Conservation (phyloP, 2,113 vertebrate species). For the Pogonocichla stellata region DNA sequence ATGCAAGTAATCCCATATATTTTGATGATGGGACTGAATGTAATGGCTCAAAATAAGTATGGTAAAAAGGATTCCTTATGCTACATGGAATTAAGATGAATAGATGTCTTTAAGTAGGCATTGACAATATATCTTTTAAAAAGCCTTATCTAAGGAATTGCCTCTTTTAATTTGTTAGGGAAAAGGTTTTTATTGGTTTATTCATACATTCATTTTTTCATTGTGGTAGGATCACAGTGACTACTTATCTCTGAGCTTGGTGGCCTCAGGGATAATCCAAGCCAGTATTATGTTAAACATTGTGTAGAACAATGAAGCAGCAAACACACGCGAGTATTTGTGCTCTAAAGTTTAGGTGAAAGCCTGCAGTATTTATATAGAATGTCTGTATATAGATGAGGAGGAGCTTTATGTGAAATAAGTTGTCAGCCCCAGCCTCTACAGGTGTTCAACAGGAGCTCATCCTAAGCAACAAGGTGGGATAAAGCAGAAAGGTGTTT, state of each 20-base stretch:
- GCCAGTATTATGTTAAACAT: neutral
- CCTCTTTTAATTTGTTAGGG: neutral
- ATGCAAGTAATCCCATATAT: neutral
- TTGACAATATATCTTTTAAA: neutral
- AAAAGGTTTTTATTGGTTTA: neutral
- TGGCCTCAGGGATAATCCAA: slow-evolving; percentile 25
- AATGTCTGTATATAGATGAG: neutral
- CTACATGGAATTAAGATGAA: neutral
- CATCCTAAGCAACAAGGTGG: neutral
- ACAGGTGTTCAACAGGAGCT: neutral
- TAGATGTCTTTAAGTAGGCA: neutral
- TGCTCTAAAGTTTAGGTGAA: neutral
- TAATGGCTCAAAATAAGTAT: neutral
- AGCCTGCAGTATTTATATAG: neutral
- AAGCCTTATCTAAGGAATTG: neutral
- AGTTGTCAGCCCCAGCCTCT: neutral
- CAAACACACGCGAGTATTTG: neutral
- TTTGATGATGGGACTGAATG: neutral
- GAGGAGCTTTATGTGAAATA: neutral
- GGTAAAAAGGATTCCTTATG: neutral
- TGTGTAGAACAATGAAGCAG: neutral
- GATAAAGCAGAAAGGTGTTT: neutral
- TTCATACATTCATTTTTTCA: neutral
- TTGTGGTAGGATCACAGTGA: neutral
- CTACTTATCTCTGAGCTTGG: neutral